phyloP scores from a whole-genome alignment of 2,113 vertebrate species.

The Astatoreochromis straeleni region DNA sequence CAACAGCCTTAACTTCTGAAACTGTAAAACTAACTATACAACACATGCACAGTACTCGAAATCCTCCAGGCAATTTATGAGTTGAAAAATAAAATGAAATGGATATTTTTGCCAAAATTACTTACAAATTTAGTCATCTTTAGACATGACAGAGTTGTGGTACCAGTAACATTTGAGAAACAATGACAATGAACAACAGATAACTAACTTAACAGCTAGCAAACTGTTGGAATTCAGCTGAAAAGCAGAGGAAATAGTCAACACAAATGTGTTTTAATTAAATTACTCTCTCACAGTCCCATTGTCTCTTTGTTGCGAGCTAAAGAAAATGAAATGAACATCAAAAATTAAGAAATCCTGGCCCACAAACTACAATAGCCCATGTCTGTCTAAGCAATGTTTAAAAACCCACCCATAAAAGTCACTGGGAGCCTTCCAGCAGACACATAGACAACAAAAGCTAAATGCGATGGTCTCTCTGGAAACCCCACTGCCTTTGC shows the following conservation, averaged over 20 bases:
- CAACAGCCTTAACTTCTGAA: not conserved
- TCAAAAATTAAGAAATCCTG: slow-evolving; percentile 2
- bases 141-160: not conserved
- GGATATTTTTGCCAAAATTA: not conserved
- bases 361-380: not conserved
- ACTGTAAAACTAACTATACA: not conserved
- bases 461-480: slow-evolving; percentile 22
- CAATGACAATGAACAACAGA: not conserved
- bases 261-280: not conserved
- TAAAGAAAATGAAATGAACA: slow-evolving; percentile 4
- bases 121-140: not conserved
- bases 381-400: slow-evolving; percentile 9
- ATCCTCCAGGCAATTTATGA: not conserved
- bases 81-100: not conserved
- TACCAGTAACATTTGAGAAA: not conserved
- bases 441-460: slow-evolving; percentile 49
- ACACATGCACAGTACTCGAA: not conserved
- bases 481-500: slow-evolving; percentile 50
- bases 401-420: slow-evolving; percentile 21
- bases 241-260: not conserved
- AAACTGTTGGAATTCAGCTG: not conserved
- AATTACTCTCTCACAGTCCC: not conserved
- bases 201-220: not conserved
- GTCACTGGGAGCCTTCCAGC: slow-evolving; percentile 37
- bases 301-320: not conserved